These are phyloP conservation scores for Hypanus sabinus DNA, from an alignment of 2,113 vertebrate species.

Conservation along the genomic window DNA sequence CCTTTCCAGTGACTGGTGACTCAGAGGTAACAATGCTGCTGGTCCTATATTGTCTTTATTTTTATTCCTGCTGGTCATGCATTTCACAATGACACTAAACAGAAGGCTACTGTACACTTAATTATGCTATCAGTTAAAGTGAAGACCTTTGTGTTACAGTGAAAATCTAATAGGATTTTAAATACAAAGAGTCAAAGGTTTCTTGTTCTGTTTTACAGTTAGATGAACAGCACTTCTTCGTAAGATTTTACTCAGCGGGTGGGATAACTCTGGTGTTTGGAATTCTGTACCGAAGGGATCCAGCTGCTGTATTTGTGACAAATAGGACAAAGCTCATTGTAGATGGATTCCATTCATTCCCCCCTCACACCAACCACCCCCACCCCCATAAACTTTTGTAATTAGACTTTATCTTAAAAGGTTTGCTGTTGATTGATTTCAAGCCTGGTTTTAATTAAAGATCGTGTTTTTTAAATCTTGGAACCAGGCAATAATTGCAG, in stretches of 20 bases:
- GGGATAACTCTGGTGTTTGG: background rate
- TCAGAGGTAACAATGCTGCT: background rate
- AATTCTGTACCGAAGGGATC: background rate
- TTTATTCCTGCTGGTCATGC: background rate
- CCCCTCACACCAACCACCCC: background rate
- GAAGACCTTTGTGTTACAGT: background rate
- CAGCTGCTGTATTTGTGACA: background rate
- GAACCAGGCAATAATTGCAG: conserved; percentile 41
- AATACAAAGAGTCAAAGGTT: background rate
- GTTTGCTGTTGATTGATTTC: conserved; percentile 52
- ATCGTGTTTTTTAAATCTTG: conserved; percentile 49
- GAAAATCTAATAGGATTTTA: background rate
- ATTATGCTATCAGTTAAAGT: background rate
- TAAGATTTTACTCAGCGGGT: background rate
- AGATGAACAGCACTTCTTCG: background rate
- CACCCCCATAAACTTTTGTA: conserved; percentile 43
- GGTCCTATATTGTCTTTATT: background rate
- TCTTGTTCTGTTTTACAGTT: conserved; percentile 6
- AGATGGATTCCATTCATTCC: background rate
- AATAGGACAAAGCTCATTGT: background rate
- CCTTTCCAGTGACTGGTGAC: background rate
- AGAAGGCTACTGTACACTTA: background rate
- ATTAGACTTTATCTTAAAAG: conserved; percentile 50
- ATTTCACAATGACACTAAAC: background rate
- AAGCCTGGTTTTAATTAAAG: conserved; percentile 48